Evolutionary conservation across 2,888 invertebrate genomes (phyloP), one percentile per base, ranked within the genome.

Genomic region (Platycnemis pennipes): DNA sequence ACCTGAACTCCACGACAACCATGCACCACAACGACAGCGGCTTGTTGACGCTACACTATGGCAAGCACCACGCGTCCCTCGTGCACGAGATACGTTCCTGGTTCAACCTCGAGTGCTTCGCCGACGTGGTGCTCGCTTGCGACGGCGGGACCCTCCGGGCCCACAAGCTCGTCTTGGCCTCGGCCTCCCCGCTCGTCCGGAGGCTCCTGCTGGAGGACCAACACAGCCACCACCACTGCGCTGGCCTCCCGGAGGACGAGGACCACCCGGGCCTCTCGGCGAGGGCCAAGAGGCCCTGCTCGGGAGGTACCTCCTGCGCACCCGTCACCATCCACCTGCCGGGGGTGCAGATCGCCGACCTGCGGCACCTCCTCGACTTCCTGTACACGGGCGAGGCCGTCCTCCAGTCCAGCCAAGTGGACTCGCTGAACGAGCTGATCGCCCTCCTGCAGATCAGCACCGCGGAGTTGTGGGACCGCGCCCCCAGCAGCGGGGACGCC

Each of bases 51-150:
- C 98, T 99, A 97, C 98, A 98, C 97, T 98, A 99, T 97, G 98
- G 98, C 97, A 98, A 98, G 97, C 98, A 98, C 97, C 98, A 98
- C 97, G 98, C 98, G 97, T 98, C 98, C 97, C 98, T 99, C 97
- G 98, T 98, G 97, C 98, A 98, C 97, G 98, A 98, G 97, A 98
- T 98, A 96, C 98, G 98, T 96, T 98, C 98, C 96, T 98, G 98
- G 97, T 98, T 98, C 97, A 97, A 98, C 96, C 98, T 98, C 95
- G 98, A 98, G 96, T 98, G 98, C 96, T 98, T 98, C 97, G 98
- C 98, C 95, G 98, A 99, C 97, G 97, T 99, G 97, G 98, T 98
- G 96, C 98, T 99, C 96, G 98, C 98, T 95, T 98, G 98, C 96
- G 98, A 98, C 97, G 98, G 98, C 95, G 98, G 98, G 95, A 98